Evolutionary conservation across 2,888 invertebrate species (phyloP), one percentile per base, ranked within the genome.

Genomic region (Seladonia tumulorum): DNA sequence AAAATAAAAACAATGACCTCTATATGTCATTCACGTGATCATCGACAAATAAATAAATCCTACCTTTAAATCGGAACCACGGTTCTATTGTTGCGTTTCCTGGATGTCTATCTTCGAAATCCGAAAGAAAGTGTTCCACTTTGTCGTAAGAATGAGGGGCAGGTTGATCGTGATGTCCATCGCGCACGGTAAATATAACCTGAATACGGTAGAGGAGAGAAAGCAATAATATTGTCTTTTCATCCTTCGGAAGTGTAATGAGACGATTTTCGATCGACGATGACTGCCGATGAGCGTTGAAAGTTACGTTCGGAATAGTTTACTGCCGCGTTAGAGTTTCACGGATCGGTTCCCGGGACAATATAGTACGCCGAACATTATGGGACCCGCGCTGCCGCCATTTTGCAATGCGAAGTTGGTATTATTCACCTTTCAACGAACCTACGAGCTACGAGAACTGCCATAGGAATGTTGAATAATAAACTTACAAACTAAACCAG

Each of bases 111-210:
- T 76, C 72, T 25, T 63, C 29, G 78, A 79, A 79, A 73, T 81
- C 53, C 49, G 22, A 72, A 86, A 85, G 89, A 89, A 84, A 89
- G 85, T 81, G 82, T 81, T 81, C 89, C 18, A 85, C 83, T 81
- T 85, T 49, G 45, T 60, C 29, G 49, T n/a, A 60, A 42, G 25
- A 74, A 82, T 68, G 81, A 76, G 25, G 70, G 49, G 42, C 68
- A n/a, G 45, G 63, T 63, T 22, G 49, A n/a, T 71, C 76, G 25
- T 35, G n/a, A 63, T 83, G 83, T 83, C 47, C 79, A 72, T 75
- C 79, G 76, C 81, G 88, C 87, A 90, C 90, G 75, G 86, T 83
- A 87, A 88, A 86, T 83, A 79, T 85, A 86, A 86, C 91, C 89
- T 84, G 88, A 86, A 91, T 92, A 89, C 78, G 71, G 45, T 74